These are phyloP conservation scores for Venturia canescens DNA, from an alignment of 1,140 invertebrate species.

Conservation along the genomic window DNA sequence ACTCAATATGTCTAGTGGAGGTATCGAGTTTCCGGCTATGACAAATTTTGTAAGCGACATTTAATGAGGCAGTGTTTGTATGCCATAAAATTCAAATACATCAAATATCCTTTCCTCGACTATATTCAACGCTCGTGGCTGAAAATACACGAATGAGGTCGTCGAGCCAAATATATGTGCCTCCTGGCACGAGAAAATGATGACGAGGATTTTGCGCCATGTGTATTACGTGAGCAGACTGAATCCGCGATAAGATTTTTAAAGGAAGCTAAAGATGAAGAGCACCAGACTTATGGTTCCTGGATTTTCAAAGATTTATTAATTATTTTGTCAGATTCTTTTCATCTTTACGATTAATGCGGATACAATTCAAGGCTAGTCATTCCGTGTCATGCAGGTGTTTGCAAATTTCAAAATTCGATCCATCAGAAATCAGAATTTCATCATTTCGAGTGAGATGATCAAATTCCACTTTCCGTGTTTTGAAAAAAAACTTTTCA, in stretches of 20 bases:
- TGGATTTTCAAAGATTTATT: constrained; percentile 41
- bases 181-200: constrained; percentile 19
- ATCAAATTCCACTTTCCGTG: too few species aligned
- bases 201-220: constrained; percentile 3
- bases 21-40: neutral
- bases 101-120: neutral
- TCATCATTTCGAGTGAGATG: too few species aligned
- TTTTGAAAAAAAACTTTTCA: too few species aligned
- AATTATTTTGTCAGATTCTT: constrained; percentile 55
- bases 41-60: neutral
- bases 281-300: neutral
- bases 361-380: neutral
- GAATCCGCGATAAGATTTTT: neutral
- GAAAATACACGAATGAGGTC: constrained; percentile 20
- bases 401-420: too few species aligned
- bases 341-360: neutral
- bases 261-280: neutral
- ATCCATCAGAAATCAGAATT: too few species aligned
- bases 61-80: neutral
- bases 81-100: neutral
- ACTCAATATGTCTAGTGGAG: neutral
- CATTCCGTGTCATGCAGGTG: neutral
- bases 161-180: neutral
- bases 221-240: neutral
- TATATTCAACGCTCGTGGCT: neutral